A percentile compares a stretch with the other conserved stretches of the same genome.
These are phyloP conservation scores for Drosophila monieri DNA, from an alignment of 2,888 invertebrate species.

Conservation along the genomic window DNA sequence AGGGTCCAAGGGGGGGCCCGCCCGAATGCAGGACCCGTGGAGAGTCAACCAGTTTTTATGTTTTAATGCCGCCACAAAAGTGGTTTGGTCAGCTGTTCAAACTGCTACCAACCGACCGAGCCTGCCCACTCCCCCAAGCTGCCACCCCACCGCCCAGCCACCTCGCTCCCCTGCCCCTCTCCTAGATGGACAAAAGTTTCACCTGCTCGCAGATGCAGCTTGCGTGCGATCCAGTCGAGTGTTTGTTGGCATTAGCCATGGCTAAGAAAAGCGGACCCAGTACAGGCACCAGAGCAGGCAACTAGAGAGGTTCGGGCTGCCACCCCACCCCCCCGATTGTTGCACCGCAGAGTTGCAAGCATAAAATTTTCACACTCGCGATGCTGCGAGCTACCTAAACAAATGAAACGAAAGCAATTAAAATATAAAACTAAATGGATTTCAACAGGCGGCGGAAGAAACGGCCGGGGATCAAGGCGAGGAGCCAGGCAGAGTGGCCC, in stretches of 20 bases:
- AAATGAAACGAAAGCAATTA: conserved; percentile 46
- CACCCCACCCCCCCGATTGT: neutral
- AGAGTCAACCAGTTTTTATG: conserved; percentile 45
- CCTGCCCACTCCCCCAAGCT: conserved; percentile 38
- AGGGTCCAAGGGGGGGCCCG: conserved; percentile 21
- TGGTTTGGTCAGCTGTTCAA: conserved; percentile 76
- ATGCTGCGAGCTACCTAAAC: conserved; percentile 43
- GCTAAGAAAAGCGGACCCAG: conserved; percentile 36
- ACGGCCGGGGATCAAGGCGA: conserved; percentile 6
- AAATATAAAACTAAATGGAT: conserved; percentile 45
- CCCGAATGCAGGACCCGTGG: conserved; percentile 25
- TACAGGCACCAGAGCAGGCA: conserved; percentile 28
- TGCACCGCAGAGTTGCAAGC: conserved; percentile 26
- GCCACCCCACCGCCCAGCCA: conserved; percentile 4
- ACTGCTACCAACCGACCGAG: conserved; percentile 35
- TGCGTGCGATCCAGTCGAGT: conserved; percentile 64
- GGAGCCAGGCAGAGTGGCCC: neutral
- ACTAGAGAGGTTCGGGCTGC: neutral
- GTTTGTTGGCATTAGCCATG: conserved; percentile 56
- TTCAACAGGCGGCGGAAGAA: conserved; percentile 28
- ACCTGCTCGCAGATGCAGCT: conserved; percentile 75
- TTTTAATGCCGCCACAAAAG: conserved; percentile 64
- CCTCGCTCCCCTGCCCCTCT: neutral
- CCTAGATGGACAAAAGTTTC: conserved; percentile 59
- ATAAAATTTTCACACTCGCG: conserved; percentile 37